Evolutionary conservation across 2,797 vertebrate genomes (phyloP).

Genomic region (Gallinago solitaria): DNA sequence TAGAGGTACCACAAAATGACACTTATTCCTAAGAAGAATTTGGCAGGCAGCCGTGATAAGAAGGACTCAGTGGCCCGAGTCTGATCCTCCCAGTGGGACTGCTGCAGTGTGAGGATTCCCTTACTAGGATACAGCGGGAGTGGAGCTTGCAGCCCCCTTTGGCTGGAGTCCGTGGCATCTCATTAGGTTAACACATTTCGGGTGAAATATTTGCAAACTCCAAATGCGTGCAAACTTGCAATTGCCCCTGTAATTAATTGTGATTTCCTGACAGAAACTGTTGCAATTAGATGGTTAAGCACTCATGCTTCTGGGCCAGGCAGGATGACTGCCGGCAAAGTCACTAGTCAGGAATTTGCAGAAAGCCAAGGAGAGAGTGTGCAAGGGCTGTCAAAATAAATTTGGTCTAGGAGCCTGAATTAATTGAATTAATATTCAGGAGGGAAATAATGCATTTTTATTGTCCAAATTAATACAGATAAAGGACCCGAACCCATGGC

Average conservation of each 20-base stretch:
- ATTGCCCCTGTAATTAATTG: fast-evolving
- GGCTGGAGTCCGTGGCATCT: constrained; percentile 1
- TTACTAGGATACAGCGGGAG: constrained; percentile 45
- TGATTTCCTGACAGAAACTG: constrained; percentile 23
- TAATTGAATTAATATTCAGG: background rate
- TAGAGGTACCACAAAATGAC: constrained; percentile 70
- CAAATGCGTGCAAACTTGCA: background rate
- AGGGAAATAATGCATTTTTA: background rate
- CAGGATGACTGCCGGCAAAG: background rate
- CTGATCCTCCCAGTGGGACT: constrained; percentile 73
- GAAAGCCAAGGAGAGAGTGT: background rate
- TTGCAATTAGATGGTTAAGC: constrained; percentile 16
- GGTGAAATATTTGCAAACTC: background rate
- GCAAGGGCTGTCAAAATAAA: background rate
- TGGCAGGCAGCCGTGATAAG: constrained; percentile 70
- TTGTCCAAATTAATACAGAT: background rate
- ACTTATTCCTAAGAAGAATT: constrained; percentile 66
- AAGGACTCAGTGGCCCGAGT: constrained; percentile 50
- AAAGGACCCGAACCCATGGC: background rate
- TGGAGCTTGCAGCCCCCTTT: background rate
- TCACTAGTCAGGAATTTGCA: background rate
- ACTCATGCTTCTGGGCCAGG: background rate
- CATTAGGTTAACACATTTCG: background rate
- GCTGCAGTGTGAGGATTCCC: constrained; percentile 65
- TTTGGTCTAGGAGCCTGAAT: background rate